Base-by-base conservation (phyloP, 2,797 vertebrate species). In the Lepus townsendii region DNA sequence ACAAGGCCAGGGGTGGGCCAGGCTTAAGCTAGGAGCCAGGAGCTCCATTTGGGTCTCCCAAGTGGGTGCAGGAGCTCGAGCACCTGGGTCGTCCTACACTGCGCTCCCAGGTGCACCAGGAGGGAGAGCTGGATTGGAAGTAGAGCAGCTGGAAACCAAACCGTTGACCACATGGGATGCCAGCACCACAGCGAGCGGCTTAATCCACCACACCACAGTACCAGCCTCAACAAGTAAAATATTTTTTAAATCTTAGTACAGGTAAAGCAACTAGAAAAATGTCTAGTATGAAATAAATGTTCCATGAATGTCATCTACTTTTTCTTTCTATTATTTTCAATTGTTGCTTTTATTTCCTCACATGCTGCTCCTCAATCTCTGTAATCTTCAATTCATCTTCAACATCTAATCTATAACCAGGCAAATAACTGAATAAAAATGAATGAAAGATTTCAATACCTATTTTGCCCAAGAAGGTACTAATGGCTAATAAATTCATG, bases 291-390 rank as follows among this genome's bases (percentile, higher is more conserved):
- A 92, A 83, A 79, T 65, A 89, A 95, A 86, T 86, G 50, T 69
- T 90, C 38, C 94, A 42, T 75, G 60, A 95, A 69, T 87, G 9
- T 6, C 32, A 92, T 12, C 10, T 47, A 47, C 42, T 47, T 52
- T 38, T 89, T 82, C 72, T 66, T 85, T 79, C 71, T 82, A 65
- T 76, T 89, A 80, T 88, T 88, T 95, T 93, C 42, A 76, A 76
- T 47, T 82, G 47, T 11, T 72, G n/a, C 24, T 79, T 93, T 93
- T 4, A 84, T 16, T 94, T 83, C 22, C 47, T 57, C 73, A 3
- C 14, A 84, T 54, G 13, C 38, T 87, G n/a, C 32, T 94, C 65
- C 75, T 75, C 65, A 63, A 30, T 79, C 22, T 71, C 47, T 88
- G 35, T 75, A 94, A 83, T 92, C 50, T 60, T 92, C 57, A 95